Percentiles rank a stretch among this genome's conserved stretches.
These are phyloP conservation scores for Drosophila ohnishii DNA, from an alignment of 1,140 invertebrate species.

Conservation along the genomic window DNA sequence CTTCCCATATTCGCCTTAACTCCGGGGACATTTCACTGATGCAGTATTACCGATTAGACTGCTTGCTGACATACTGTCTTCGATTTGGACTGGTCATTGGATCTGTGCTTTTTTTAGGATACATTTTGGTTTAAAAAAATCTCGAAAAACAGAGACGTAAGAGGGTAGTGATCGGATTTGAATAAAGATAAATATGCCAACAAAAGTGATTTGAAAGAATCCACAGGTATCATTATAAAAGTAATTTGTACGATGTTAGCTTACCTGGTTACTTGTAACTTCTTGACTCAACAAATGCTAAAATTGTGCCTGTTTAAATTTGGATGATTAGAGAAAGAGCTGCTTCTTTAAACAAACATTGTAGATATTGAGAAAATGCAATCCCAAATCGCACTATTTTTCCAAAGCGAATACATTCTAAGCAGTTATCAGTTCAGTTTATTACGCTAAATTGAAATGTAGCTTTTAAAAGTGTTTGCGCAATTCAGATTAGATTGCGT, in stretches of 20 bases:
- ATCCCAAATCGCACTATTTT: not conserved
- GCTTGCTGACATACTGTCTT: not conserved
- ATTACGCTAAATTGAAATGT: not conserved
- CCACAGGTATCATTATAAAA: too few species aligned
- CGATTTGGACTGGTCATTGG: conserved; percentile 24
- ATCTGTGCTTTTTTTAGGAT: conserved; percentile 9
- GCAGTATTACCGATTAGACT: conserved; percentile 38
- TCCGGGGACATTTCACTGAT: conserved; percentile 38
- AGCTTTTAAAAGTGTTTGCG: not conserved
- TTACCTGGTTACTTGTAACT: too few species aligned
- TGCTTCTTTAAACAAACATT: not conserved
- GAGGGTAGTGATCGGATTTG: not conserved
- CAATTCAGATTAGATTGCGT: conserved; percentile 13
- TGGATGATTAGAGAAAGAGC: not conserved
- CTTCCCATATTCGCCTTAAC: conserved; percentile 80
- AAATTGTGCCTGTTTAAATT: not conserved
- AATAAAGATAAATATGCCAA: not conserved
- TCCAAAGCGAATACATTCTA: not conserved
- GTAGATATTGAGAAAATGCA: not conserved
- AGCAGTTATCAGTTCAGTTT: not conserved
- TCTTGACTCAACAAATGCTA: too few species aligned
- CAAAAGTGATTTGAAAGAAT: not conserved
- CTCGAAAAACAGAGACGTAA: not conserved
- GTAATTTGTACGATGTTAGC: too few species aligned
- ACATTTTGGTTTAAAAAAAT: not conserved